These are phyloP conservation scores for Poecilia picta DNA, from an alignment of 2,797 vertebrate species.

Conservation along the genomic window DNA sequence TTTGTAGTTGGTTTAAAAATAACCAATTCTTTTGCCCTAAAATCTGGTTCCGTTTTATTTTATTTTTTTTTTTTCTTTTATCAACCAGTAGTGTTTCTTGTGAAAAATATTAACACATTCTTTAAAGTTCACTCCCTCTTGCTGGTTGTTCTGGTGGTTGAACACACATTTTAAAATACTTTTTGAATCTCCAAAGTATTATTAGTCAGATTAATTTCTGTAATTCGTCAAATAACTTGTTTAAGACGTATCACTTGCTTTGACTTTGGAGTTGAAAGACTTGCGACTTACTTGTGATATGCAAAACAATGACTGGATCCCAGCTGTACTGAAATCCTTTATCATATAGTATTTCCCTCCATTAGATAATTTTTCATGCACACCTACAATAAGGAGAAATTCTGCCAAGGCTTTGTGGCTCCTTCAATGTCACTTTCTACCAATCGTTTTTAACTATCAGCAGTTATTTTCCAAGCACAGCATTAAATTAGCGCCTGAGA, in stretches of 20 bases:
- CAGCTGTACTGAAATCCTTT: background rate
- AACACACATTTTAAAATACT: background rate
- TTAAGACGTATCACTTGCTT: background rate
- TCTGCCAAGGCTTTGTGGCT: background rate
- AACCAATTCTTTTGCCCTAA: background rate
- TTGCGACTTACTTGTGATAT: background rate
- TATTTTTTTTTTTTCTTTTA: background rate
- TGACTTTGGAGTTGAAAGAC: background rate
- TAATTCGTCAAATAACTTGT: background rate
- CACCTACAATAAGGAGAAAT: background rate
- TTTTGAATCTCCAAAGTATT: background rate
- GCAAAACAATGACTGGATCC: background rate
- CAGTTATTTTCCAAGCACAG: background rate
- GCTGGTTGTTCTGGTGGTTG: background rate
- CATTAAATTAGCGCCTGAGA: background rate
- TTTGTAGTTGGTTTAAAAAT: background rate
- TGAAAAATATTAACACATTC: background rate
- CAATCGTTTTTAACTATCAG: background rate
- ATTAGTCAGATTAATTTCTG: background rate
- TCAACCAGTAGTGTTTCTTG: background rate
- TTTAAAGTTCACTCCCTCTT: background rate
- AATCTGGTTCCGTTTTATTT: background rate
- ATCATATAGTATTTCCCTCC: background rate
- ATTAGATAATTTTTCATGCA: background rate
- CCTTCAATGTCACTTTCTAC: background rate